Percentiles rank a stretch among this genome's conserved stretches.
These are phyloP conservation scores for Diadegma fenestrale DNA, from an alignment of 2,888 invertebrate genomes.

Conservation along the genomic window DNA sequence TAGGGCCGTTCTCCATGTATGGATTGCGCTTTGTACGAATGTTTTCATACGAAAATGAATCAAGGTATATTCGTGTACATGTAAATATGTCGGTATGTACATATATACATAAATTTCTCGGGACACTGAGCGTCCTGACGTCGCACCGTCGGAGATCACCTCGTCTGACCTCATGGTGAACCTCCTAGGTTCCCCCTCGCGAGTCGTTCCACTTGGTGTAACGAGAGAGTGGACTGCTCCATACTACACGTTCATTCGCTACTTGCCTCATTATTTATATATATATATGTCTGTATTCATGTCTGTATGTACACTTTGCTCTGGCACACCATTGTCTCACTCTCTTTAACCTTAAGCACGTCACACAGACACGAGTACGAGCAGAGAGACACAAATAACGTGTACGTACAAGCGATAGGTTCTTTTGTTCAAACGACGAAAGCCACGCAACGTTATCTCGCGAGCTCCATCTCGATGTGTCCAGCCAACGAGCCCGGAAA, in stretches of 20 bases:
- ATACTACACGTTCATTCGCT: slow-evolving; percentile 29
- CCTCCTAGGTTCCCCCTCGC: slow-evolving; percentile 68
- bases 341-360: slow-evolving; percentile 46
- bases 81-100: slow-evolving; percentile 9
- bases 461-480: slow-evolving; percentile 60
- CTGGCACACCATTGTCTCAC: slow-evolving; percentile 38
- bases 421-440: slow-evolving; percentile 65
- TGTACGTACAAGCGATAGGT: slow-evolving; percentile 46
- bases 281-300: slow-evolving; percentile 20
- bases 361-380: slow-evolving; percentile 2
- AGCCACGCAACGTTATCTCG: slow-evolving; percentile 63
- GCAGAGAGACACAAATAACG: background rate
- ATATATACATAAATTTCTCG: slow-evolving; percentile 40
- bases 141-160: slow-evolving; percentile 77
- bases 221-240: slow-evolving; percentile 64
- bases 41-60: slow-evolving; percentile 38
- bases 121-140: slow-evolving; percentile 79
- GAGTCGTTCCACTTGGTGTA: slow-evolving; percentile 68
- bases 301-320: slow-evolving; percentile 30
- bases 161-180: slow-evolving; percentile 83
- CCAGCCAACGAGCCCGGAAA: slow-evolving; percentile 55
- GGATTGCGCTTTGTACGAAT: background rate
- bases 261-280: slow-evolving; percentile 11
- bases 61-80: slow-evolving; percentile 18
- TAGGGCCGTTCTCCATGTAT: background rate